These are phyloP conservation scores for Todus mexicanus DNA, from an alignment of 2,797 vertebrate genomes.

Conservation along the genomic window DNA sequence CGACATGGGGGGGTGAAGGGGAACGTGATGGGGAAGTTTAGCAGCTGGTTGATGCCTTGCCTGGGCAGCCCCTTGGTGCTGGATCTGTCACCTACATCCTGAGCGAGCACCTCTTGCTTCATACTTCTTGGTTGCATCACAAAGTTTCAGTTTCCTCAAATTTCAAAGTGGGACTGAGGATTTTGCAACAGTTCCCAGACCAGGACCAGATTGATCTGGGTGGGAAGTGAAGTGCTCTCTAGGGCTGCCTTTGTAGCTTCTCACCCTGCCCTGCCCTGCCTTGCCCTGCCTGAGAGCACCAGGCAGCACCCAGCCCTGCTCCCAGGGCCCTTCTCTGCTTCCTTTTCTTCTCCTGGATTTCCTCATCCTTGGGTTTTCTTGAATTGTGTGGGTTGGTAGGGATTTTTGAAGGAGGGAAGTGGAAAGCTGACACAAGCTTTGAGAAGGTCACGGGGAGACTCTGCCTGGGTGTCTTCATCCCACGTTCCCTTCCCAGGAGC, in stretches of 20 bases:
- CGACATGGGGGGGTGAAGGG: fast-evolving
- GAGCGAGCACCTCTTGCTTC: neutral
- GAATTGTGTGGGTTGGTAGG: neutral
- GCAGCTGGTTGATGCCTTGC: neutral
- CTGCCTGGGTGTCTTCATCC: neutral
- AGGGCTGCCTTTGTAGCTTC: neutral
- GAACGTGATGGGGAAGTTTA: neutral
- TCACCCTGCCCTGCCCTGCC: neutral
- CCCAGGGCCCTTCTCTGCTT: neutral
- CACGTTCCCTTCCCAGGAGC: neutral
- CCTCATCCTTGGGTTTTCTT: neutral
- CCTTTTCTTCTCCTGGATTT: neutral
- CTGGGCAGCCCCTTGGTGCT: neutral
- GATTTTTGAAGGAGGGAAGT: neutral
- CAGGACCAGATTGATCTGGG: neutral
- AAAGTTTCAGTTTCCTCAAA: neutral
- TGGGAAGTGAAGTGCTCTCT: neutral
- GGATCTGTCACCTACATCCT: neutral
- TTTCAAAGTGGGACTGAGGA: no score
- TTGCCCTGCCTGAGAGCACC: neutral
- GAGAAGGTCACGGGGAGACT: neutral
- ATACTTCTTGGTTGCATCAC: neutral
- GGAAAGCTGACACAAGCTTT: neutral
- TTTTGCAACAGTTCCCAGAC: neutral
- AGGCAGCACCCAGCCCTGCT: neutral